phyloP scores from a whole-genome alignment of 23 tunicate species.

The Halocynthia roretzi region DNA sequence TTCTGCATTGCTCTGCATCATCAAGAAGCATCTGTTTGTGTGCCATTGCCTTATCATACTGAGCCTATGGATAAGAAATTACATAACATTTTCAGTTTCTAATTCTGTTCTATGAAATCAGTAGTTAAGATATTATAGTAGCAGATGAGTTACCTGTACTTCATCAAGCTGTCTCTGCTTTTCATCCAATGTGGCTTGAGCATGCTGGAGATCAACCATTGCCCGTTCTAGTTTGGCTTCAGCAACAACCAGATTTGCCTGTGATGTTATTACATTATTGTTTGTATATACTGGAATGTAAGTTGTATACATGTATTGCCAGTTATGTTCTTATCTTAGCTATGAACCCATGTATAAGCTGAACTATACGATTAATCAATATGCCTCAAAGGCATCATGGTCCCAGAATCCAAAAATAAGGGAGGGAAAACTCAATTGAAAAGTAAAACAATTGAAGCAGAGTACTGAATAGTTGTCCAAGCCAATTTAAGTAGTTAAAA shows the following conservation, averaged over 20 bases:
- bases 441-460: background rate
- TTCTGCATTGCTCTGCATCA: constrained; percentile 72
- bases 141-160: constrained; percentile 41
- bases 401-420: background rate
- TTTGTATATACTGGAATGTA: background rate
- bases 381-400: background rate
- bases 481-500: too few relatives aligned
- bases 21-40: constrained; percentile 72
- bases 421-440: too few relatives aligned
- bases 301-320: background rate
- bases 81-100: background rate
- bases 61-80: constrained; percentile 30
- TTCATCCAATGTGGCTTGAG: constrained; percentile 68
- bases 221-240: constrained; percentile 60
- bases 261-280: background rate
- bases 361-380: background rate
- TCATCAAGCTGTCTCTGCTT: constrained; percentile 73
- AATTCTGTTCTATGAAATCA: background rate
- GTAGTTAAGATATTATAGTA: background rate
- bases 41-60: constrained; percentile 77
- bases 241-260: constrained; percentile 73
- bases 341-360: background rate
- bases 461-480: too few relatives aligned
- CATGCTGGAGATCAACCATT: constrained; percentile 46
- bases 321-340: background rate